Evolutionary conservation across 2,888 invertebrate species (phyloP).

Genomic region (Corbicula japonica): DNA sequence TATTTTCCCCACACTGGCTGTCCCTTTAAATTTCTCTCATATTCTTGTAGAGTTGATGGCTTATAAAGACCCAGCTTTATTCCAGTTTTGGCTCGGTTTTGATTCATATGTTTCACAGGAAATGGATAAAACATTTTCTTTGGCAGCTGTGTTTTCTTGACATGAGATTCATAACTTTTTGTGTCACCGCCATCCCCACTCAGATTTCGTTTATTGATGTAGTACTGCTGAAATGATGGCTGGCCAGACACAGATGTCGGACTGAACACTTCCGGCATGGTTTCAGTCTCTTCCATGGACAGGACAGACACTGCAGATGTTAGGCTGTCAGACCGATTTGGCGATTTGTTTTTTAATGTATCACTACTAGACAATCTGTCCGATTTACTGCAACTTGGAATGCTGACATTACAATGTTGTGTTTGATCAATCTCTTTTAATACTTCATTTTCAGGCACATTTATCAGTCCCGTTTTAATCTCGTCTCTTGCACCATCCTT

Average conservation of each 20-base stretch:
- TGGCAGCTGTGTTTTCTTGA: slow-evolving; percentile 45
- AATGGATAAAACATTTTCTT: slow-evolving; percentile 84
- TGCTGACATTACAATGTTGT: no score
- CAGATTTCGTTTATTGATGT: slow-evolving; percentile 63
- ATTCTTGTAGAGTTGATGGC: slow-evolving; percentile 76
- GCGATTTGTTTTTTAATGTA: not conserved
- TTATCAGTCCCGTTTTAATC: no score
- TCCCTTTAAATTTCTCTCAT: slow-evolving; percentile 69
- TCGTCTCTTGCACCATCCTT: no score
- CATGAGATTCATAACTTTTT: slow-evolving; percentile 37
- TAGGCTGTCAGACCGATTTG: slow-evolving; percentile 15
- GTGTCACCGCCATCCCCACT: slow-evolving; percentile 36
- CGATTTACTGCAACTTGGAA: no score
- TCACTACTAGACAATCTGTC: not conserved
- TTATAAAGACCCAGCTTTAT: slow-evolving; percentile 85
- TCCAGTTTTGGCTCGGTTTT: slow-evolving; percentile 82
- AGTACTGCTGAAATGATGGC: slow-evolving; percentile 65
- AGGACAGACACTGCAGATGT: not conserved
- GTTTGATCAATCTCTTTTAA: no score
- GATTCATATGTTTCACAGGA: slow-evolving; percentile 83
- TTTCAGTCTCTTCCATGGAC: slow-evolving; percentile 39
- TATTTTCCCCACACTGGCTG: slow-evolving; percentile 72
- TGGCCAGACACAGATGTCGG: slow-evolving; percentile 30
- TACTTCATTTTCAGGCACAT: no score
- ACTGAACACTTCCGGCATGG: slow-evolving; percentile 45